These are phyloP conservation scores for Acrobasis suavella DNA, from an alignment of 2,888 invertebrate species.

Conservation along the genomic window DNA sequence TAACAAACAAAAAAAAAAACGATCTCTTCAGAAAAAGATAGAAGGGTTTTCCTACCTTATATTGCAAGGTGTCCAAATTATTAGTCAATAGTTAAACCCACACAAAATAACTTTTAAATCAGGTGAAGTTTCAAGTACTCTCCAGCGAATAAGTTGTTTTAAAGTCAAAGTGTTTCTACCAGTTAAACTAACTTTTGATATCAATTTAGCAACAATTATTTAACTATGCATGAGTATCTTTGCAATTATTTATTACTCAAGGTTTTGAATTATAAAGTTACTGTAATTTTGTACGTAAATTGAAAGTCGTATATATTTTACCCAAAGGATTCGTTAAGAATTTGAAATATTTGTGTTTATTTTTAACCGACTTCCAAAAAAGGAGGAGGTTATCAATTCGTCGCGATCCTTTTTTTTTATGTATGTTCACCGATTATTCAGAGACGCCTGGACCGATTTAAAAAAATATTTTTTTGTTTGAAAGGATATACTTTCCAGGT, in stretches of 20 bases:
- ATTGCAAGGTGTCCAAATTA: too few species aligned
- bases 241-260: neutral
- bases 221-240: neutral
- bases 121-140: neutral
- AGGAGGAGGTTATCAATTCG: too few species aligned
- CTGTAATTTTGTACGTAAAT: neutral
- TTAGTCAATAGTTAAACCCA: neutral
- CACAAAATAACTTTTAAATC: neutral
- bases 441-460: too few species aligned
- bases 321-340: neutral
- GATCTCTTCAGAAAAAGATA: too few species aligned
- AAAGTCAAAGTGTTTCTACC: neutral
- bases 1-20: too few species aligned
- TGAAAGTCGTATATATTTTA: neutral
- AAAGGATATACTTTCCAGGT: too few species aligned
- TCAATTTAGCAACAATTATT: conserved; percentile 3
- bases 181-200: neutral
- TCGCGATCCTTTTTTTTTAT: too few species aligned
- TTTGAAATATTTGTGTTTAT: too few species aligned
- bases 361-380: too few species aligned
- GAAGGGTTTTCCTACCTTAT: too few species aligned
- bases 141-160: neutral
- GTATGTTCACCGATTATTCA: too few species aligned
- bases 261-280: neutral
- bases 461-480: too few species aligned